Evolutionary conservation across 1,140 invertebrate genomes (phyloP).

Genomic region (Fopius arisanus): DNA sequence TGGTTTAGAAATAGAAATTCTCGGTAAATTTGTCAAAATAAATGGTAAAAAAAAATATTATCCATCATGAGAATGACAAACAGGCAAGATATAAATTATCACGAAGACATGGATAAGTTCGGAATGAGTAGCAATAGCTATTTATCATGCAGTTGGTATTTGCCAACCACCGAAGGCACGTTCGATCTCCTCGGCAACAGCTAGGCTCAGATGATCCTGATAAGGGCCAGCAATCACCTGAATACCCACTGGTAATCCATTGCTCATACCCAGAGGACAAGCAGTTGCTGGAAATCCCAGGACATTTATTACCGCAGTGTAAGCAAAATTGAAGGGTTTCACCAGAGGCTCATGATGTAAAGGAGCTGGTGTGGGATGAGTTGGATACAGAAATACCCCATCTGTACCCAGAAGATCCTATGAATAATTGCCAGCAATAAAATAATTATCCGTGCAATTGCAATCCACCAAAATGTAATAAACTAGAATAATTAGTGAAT

Average conservation of each 20-base stretch:
- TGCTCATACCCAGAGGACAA: constrained; percentile 78
- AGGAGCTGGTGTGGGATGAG: constrained; percentile 77
- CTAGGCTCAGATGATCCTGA: constrained; percentile 81
- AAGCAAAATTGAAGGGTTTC: constrained; percentile 78
- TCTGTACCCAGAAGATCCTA: constrained; percentile 78
- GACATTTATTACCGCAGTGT: constrained; percentile 85
- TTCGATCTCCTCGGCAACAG: constrained; percentile 85
- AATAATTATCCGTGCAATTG: no score
- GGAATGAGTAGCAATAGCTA: neutral
- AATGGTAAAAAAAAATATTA: constrained; percentile 16
- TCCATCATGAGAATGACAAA: neutral
- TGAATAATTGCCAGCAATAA: constrained; percentile 36
- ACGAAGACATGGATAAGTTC: neutral
- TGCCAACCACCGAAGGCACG: constrained; percentile 87
- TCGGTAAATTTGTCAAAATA: constrained; percentile 10
- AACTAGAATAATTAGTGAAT: no score
- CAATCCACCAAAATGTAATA: no score
- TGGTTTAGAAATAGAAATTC: neutral
- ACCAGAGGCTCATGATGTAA: constrained; percentile 79
- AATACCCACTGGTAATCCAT: constrained; percentile 83
- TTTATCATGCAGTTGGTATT: constrained; percentile 60
- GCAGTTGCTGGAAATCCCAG: constrained; percentile 85
- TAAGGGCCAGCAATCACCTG: constrained; percentile 73
- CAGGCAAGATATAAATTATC: neutral
- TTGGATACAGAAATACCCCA: constrained; percentile 83